A percentile compares a stretch with the other conserved stretches of the same genome.
Evolutionary conservation across 2,888 invertebrate genomes (phyloP).

Genomic region (Lasioglossum calceatum): DNA sequence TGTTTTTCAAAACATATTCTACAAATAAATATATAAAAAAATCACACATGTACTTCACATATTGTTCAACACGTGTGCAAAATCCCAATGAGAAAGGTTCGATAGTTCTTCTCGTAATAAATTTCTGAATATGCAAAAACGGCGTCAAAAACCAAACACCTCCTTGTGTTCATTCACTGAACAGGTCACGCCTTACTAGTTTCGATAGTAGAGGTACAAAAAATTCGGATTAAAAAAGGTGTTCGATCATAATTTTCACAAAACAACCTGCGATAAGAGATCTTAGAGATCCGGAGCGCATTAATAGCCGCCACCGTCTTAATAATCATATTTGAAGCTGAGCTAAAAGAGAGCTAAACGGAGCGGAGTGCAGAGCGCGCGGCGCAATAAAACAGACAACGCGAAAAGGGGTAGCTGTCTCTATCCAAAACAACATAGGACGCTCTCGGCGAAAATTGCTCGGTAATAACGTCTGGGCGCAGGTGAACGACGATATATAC

Average conservation of each 20-base stretch:
- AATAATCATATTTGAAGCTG: slow-evolving; percentile 1
- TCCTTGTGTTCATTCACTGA: not conserved
- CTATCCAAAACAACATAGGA: slow-evolving; percentile 21
- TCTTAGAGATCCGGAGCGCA: not conserved
- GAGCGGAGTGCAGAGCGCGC: not conserved
- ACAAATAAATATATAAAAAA: too few species aligned
- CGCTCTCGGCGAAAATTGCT: slow-evolving; percentile 13
- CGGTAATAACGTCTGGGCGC: not conserved
- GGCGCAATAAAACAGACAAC: not conserved
- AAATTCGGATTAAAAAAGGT: not conserved
- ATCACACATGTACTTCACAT: too few species aligned
- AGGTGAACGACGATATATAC: not conserved
- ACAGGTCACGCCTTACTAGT: not conserved
- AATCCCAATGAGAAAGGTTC: too few species aligned
- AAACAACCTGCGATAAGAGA: not conserved
- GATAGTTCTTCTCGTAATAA: too few species aligned
- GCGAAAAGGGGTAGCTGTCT: not conserved
- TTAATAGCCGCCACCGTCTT: not conserved
- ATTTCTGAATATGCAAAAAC: too few species aligned
- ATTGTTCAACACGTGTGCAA: too few species aligned
- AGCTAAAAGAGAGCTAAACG: not conserved
- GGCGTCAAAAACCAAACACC: not conserved
- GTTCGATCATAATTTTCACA: not conserved
- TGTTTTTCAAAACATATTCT: too few species aligned
- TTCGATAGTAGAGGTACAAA: not conserved